A percentile compares a stretch with the other conserved stretches of the same genome.
Conservation (phyloP, 2,888 invertebrate species). For the Eupithecia exiguata region DNA sequence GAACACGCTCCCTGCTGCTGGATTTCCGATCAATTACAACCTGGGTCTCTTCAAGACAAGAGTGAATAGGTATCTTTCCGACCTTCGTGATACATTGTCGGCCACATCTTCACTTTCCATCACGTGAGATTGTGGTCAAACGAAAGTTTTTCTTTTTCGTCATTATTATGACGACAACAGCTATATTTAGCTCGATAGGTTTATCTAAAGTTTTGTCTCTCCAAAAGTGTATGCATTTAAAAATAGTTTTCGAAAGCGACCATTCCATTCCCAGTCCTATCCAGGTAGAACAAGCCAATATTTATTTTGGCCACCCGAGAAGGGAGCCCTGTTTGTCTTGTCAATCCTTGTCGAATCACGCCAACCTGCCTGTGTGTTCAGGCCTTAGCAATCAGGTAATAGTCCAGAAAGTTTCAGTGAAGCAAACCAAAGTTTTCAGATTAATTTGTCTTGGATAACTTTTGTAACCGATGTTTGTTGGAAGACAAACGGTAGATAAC, state of each 20-base stretch:
- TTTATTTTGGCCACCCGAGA: neutral
- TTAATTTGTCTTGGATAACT: slow-evolving; percentile 9
- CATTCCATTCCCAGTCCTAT: neutral
- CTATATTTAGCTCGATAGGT: too few species aligned
- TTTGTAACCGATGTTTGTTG: neutral
- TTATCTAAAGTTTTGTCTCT: neutral
- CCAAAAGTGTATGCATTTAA: neutral
- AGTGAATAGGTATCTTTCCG: too few species aligned
- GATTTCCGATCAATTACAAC: too few species aligned
- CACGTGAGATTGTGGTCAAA: too few species aligned
- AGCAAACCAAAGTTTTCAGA: slow-evolving; percentile 8
- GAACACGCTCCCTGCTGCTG: too few species aligned
- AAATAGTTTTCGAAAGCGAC: neutral
- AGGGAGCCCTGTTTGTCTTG: neutral
- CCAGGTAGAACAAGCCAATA: neutral
- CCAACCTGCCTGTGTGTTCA: slow-evolving; percentile 3
- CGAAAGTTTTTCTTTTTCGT: too few species aligned
- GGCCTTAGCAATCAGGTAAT: slow-evolving; percentile 5
- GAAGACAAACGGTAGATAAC: slow-evolving; percentile 6
- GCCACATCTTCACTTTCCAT: too few species aligned
- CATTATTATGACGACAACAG: too few species aligned
- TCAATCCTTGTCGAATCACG: slow-evolving; percentile 11
- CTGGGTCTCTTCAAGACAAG: too few species aligned
- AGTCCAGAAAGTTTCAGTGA: neutral
- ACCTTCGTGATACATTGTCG: too few species aligned